These are phyloP conservation scores for Spheniscus mendiculus DNA, from an alignment of 2,113 vertebrate genomes.

Conservation along the genomic window DNA sequence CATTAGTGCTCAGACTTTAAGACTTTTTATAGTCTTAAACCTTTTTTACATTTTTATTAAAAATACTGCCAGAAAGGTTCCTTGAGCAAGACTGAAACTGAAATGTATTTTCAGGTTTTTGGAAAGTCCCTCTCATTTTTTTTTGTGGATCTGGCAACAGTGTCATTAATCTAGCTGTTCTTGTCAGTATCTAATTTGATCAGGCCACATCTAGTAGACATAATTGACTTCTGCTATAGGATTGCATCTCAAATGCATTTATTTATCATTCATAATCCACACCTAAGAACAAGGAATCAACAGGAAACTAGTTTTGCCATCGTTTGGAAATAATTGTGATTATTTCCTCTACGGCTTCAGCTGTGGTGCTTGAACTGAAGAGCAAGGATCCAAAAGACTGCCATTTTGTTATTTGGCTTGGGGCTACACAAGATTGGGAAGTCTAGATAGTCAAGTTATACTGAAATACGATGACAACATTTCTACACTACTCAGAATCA, in stretches of 20 bases:
- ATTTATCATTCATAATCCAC: not conserved
- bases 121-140: not conserved
- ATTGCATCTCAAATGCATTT: not conserved
- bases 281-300: not conserved
- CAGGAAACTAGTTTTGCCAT: not conserved
- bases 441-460: not conserved
- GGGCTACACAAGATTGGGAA: not conserved
- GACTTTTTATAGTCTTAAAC: not conserved
- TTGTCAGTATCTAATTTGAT: not conserved
- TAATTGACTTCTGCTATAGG: not conserved
- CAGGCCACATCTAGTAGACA: not conserved
- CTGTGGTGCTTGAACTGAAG: not conserved
- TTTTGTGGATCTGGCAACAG: not conserved
- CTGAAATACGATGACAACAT: not conserved
- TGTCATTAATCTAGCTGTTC: not conserved
- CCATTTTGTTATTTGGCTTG: not conserved
- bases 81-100: not conserved
- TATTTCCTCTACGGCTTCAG: not conserved
- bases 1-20: not conserved
- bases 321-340: not conserved
- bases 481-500: not conserved
- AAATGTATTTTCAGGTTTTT: not conserved
- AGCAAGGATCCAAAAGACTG: not conserved
- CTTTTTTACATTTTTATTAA: not conserved
- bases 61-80: not conserved